Percentiles rank a stretch among this genome's conserved stretches.
phyloP scores from a whole-genome alignment of 2,888 invertebrate genomes.

The Caenorhabditis sp. region DNA sequence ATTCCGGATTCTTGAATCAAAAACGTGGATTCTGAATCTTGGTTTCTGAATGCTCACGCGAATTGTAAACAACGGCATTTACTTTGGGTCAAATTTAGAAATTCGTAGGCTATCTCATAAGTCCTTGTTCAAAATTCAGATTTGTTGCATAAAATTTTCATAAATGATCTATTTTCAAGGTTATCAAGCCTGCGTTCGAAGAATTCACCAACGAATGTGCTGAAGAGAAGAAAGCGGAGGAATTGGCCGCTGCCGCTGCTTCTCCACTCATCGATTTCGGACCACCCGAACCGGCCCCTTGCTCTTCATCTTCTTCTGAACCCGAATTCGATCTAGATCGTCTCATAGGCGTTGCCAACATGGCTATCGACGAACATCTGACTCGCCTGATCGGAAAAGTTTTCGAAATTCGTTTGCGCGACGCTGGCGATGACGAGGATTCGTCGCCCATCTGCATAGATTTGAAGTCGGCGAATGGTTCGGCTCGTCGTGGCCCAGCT shows the following conservation, averaged over 20 bases:
- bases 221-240: constrained; percentile 18
- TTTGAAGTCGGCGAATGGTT: constrained; percentile 46
- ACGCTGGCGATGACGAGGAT: constrained; percentile 33
- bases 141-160: background rate
- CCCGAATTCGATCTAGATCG: constrained; percentile 48
- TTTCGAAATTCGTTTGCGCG: constrained; percentile 22
- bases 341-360: constrained; percentile 46
- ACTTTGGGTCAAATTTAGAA: no score
- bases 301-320: background rate
- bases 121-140: background rate
- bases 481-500: constrained; percentile 39
- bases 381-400: constrained; percentile 46
- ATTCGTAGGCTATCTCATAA: no score
- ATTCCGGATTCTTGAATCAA: no score
- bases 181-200: constrained; percentile 46
- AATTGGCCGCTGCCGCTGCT: background rate
- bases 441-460: constrained; percentile 53
- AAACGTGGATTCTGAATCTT: no score
- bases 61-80: no score
- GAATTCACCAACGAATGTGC: constrained; percentile 42
- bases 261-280: background rate
- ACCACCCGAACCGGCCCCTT: constrained; percentile 6
- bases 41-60: no score
- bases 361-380: constrained; percentile 54
- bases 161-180: constrained; percentile 6